A percentile compares a stretch with the other conserved stretches of the same genome.
These are phyloP conservation scores for Gisinianus flammeolus DNA, from an alignment of 2,888 invertebrate genomes.

Conservation along the genomic window DNA sequence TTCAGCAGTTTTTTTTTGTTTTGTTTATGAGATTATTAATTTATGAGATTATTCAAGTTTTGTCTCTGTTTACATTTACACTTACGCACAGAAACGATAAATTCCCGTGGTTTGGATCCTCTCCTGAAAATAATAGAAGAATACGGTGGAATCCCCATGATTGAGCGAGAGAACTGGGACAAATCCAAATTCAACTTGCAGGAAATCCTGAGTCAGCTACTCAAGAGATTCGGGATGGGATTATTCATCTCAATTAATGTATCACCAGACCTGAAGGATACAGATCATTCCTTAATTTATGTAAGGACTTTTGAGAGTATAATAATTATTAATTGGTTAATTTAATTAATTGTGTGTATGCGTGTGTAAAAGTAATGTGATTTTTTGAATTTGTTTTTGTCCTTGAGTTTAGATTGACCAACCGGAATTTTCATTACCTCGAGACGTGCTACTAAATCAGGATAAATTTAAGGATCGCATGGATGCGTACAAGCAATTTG, in stretches of 20 bases:
- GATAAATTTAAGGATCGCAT: conserved; percentile 27
- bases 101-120: background rate
- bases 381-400: background rate
- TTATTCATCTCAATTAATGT: conserved; percentile 37
- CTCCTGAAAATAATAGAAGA: background rate
- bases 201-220: background rate
- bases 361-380: background rate
- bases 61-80: no score
- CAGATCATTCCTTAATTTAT: conserved; percentile 44
- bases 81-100: background rate
- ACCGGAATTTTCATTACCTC: conserved; percentile 25
- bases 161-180: conserved; percentile 7
- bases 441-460: conserved; percentile 24
- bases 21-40: background rate
- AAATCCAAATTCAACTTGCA: background rate
- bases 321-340: no score
- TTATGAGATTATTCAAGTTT: background rate
- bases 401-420: conserved; percentile 35
- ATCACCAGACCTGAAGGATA: conserved; percentile 49
- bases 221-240: background rate
- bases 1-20: background rate
- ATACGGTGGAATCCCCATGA: conserved; percentile 33
- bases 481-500: conserved; percentile 46
- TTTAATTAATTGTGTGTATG: no score
- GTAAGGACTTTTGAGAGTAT: no score